phyloP scores from a whole-genome alignment of 1,140 invertebrate genomes.

The Drosophila repleta region DNA sequence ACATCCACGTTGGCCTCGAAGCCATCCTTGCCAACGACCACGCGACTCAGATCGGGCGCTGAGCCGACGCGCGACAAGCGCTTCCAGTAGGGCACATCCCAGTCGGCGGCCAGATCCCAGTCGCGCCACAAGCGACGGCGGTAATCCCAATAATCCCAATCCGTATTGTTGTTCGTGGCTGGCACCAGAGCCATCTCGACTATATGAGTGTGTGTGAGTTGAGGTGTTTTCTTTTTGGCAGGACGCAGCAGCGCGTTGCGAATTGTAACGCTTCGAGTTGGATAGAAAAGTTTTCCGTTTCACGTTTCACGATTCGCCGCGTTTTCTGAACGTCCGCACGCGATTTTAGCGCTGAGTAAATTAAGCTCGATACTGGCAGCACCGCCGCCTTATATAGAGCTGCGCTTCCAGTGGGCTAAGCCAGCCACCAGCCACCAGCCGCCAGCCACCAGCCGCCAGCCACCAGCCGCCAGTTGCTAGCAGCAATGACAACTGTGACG shows the following conservation, averaged over 20 bases:
- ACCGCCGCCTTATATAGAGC: constrained; percentile 73
- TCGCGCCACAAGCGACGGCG: constrained; percentile 79
- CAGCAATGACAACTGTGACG: constrained; percentile 68
- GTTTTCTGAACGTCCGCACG: constrained; percentile 75
- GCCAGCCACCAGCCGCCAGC: too few species aligned
- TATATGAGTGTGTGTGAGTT: constrained; percentile 19
- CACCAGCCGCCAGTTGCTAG: too few species aligned
- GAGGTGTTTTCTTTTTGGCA: constrained; percentile 10
- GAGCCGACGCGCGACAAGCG: constrained; percentile 75
- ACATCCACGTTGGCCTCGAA: constrained; percentile 88
- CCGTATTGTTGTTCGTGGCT: constrained; percentile 62
- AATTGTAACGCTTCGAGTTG: constrained; percentile 22
- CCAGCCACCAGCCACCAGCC: too few species aligned
- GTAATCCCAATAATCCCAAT: constrained; percentile 83
- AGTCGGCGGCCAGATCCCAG: constrained; percentile 77
- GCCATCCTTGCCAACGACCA: constrained; percentile 85
- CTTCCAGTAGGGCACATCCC: constrained; percentile 80
- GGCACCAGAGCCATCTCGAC: constrained; percentile 73
- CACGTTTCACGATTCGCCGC: constrained; percentile 44
- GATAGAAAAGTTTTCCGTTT: constrained; percentile 43
- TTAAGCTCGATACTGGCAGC: constrained; percentile 67
- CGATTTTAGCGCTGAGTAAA: constrained; percentile 79
- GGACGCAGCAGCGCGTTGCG: constrained; percentile 65
- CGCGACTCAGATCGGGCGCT: constrained; percentile 76
- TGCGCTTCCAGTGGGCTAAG: constrained; percentile 48